Base-by-base conservation (phyloP, 2,113 vertebrate genomes). In the Brachypteracias leptosomus region DNA sequence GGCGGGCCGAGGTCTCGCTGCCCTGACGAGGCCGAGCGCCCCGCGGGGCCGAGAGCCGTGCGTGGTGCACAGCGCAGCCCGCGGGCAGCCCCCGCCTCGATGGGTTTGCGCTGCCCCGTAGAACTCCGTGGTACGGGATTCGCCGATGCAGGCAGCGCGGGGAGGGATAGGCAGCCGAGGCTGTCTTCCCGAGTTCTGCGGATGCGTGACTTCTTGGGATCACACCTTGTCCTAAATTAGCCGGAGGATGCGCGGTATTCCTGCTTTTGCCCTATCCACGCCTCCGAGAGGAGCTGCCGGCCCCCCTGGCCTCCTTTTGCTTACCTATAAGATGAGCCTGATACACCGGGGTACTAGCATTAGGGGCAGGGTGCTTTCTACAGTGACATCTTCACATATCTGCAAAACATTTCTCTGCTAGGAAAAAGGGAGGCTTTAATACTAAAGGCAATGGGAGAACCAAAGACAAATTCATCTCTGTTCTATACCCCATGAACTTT, bases 51-150 rank as follows among this genome's bases (percentile, higher is more conserved):
- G 38, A 29, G 24, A 35, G 13, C 67, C 13, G 33, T 4, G 79
- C 19, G 31, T 55, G 13, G 51, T n/a, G n/a, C 49, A 31, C 49
- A 7, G 55, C 5, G 28, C 18, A 5, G 49, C 18, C 40, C 19
- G 4, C 22, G 12, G 29, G 14, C 26, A 35, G 19, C 28, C n/a
- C 1, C 36, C 7, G n/a, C 38, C 54, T 11, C 24, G 9, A 19
- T 36, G n/a, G n/a, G 11, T 40, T 10, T 4, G 38, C 9, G 1
- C 3, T 4, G 36, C 42, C 33, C 65, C 20, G 1, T 4, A 2
- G 42, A 1, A 33, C 52, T 21, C 46, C 25, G 31, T 11, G 5
- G 5, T 24, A 16, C 35, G 73, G 68, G 17, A 8, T 28, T 6
- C 61, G 8, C 13, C 18, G 21, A 7, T 31, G 15, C 35, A 28